phyloP scores from a whole-genome alignment of 2,797 vertebrate genomes.

The Sebastes trivittatus region DNA sequence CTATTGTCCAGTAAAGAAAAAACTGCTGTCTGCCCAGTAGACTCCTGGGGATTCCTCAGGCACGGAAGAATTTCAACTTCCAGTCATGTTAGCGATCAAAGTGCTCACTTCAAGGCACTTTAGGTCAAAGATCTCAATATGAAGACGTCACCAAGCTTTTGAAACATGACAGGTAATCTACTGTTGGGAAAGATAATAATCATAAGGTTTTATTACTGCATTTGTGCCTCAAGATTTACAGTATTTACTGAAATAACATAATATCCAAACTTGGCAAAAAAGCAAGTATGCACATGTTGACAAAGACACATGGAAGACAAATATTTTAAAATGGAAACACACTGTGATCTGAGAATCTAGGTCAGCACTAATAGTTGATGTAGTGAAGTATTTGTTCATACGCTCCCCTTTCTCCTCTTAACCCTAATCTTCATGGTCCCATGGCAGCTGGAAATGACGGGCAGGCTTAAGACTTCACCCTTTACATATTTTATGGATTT shows the following conservation, averaged over 20 bases:
- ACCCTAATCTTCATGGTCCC: conserved; percentile 54
- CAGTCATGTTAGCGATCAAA: background rate
- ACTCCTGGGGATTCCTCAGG: background rate
- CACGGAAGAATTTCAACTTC: background rate
- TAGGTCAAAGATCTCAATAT: background rate
- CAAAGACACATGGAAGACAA: background rate
- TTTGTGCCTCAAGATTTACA: background rate
- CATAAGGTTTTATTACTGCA: background rate
- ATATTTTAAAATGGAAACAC: background rate
- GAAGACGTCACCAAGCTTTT: background rate
- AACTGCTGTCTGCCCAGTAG: background rate
- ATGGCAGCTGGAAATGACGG: conserved; percentile 37
- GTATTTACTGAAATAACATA: background rate
- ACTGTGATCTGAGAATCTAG: conserved; percentile 56
- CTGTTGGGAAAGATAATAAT: background rate
- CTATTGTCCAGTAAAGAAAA: background rate
- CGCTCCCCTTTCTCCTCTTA: conserved; percentile 31
- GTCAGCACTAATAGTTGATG: conserved; percentile 51
- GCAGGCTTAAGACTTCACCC: conserved; percentile 53
- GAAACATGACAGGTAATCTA: background rate
- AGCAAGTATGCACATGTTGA: background rate
- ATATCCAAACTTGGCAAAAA: background rate
- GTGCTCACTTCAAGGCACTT: background rate
- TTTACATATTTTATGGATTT: conserved; percentile 76
- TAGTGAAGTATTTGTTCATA: conserved; percentile 42